Percentiles rank a stretch among this genome's conserved stretches.
Evolutionary conservation across 2,888 invertebrate genomes (phyloP).

Genomic region (Pristionchus fissidentatus): DNA sequence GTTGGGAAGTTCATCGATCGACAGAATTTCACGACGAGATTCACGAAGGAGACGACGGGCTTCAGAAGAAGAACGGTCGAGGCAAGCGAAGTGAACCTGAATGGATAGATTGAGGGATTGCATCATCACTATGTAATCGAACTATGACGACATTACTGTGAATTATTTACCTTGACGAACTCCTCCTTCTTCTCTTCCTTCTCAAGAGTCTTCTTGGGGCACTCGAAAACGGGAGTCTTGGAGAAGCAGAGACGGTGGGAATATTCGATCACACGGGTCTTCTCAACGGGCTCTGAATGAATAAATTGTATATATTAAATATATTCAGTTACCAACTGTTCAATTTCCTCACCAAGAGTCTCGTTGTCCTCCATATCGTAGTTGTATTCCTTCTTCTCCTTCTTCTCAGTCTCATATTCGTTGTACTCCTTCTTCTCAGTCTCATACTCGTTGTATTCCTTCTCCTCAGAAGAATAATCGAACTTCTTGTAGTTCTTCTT

Average conservation of each 20-base stretch:
- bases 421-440: not conserved
- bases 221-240: conserved; percentile 63
- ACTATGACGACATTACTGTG: not conserved
- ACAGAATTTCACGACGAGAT: conserved; percentile 53
- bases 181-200: conserved; percentile 40
- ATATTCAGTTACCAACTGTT: not conserved
- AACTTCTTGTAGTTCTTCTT: conserved; percentile 36
- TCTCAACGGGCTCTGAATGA: conserved; percentile 62
- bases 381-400: not conserved
- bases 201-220: conserved; percentile 52
- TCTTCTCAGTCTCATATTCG: too few species aligned
- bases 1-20: conserved; percentile 35
- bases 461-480: not conserved
- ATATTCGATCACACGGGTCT: conserved; percentile 66
- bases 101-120: not conserved
- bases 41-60: conserved; percentile 63
- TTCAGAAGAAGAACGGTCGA: conserved; percentile 63
- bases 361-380: conserved; percentile 9
- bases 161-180: conserved; percentile 21
- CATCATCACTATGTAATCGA: not conserved
- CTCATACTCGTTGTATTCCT: not conserved
- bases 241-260: conserved; percentile 71
- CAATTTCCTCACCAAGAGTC: conserved; percentile 14
- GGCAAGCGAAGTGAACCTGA: conserved; percentile 61
- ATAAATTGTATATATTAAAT: not conserved